phyloP scores from a whole-genome alignment of 1,140 invertebrate genomes.

The Myzus persicae region DNA sequence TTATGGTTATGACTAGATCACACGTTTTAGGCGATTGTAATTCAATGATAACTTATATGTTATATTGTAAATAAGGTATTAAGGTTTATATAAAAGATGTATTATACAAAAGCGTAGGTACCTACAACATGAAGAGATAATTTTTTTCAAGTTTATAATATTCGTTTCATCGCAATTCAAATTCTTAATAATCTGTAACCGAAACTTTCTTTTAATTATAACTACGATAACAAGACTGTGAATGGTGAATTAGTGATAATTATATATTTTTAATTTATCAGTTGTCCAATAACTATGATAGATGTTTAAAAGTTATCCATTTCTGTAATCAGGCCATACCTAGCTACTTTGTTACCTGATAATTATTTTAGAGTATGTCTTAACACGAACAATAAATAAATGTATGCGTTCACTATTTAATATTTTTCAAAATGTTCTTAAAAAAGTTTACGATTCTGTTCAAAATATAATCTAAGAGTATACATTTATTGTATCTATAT shows the following conservation, averaged over 20 bases:
- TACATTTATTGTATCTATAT: not conserved
- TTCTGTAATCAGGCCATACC: not conserved
- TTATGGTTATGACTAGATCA: not conserved
- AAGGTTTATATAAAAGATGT: not conserved
- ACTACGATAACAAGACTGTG: not conserved
- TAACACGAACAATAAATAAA: not conserved
- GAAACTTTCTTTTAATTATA: not conserved
- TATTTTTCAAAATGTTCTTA: not conserved
- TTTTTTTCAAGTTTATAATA: not conserved
- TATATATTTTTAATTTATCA: not conserved
- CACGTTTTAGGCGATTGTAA: not conserved
- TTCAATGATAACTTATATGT: not conserved
- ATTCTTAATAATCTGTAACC: not conserved
- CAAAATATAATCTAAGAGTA: not conserved
- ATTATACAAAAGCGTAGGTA: not conserved
- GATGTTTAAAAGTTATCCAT: not conserved
- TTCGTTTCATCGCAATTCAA: not conserved
- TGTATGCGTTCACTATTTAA: not conserved
- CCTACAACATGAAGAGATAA: not conserved
- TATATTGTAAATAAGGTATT: not conserved
- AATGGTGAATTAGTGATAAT: not conserved
- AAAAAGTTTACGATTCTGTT: not conserved
- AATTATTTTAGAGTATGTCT: not conserved
- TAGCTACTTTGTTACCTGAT: not conserved
- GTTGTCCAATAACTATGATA: not conserved